Evolutionary conservation across 2,113 vertebrate genomes (phyloP).

Genomic region (Daphoenositta chrysoptera): DNA sequence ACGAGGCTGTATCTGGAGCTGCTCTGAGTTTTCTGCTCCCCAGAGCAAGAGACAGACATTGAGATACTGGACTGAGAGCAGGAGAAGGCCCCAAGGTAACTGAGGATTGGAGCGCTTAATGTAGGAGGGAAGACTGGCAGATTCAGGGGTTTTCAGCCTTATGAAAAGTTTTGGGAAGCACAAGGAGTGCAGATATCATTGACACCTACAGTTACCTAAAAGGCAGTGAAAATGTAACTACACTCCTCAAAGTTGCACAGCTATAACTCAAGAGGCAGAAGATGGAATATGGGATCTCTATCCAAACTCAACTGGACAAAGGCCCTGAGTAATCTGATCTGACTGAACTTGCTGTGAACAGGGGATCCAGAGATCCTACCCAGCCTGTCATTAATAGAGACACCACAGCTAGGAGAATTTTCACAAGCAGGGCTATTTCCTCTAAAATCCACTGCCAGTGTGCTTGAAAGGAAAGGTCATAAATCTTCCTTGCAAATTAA

Average conservation of each 20-base stretch:
- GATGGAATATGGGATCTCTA: neutral
- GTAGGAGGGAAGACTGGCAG: neutral
- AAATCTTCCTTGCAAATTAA: neutral
- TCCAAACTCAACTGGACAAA: neutral
- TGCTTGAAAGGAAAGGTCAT: neutral
- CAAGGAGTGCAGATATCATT: neutral
- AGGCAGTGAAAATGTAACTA: neutral
- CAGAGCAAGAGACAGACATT: neutral
- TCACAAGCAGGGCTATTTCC: neutral
- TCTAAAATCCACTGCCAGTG: neutral
- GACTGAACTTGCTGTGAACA: neutral
- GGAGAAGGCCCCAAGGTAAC: neutral
- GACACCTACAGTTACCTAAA: neutral
- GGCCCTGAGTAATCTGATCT: fast-evolving
- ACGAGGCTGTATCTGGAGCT: neutral
- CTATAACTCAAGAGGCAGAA: neutral
- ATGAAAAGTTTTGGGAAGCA: neutral
- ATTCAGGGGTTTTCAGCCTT: neutral
- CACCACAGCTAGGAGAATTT: neutral
- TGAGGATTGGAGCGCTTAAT: neutral
- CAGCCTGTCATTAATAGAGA: neutral
- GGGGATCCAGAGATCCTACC: neutral
- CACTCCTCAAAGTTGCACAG: neutral
- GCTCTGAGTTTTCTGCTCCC: neutral
- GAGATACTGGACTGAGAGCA: neutral